These are phyloP conservation scores for Axinella damicornis DNA, from an alignment of 37 sponge, comb jelly and placozoan species.

Conservation along the genomic window DNA sequence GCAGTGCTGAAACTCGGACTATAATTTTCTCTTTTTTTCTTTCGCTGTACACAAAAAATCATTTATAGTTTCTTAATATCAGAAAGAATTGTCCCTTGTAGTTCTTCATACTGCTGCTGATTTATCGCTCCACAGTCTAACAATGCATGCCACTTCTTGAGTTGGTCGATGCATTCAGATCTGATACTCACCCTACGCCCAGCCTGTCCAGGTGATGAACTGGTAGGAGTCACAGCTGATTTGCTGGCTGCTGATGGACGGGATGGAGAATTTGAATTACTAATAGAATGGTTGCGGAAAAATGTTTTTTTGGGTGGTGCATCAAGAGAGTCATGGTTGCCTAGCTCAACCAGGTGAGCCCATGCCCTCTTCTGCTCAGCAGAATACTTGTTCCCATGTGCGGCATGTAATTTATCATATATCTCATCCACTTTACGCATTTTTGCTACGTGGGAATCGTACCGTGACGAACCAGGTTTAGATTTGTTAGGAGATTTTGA, in stretches of 20 bases:
- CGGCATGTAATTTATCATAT: neutral
- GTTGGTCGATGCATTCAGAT: neutral
- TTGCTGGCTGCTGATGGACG: too few species aligned
- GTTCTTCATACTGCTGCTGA: conserved; percentile 3
- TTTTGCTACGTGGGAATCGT: neutral
- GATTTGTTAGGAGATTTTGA: neutral
- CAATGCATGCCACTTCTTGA: neutral
- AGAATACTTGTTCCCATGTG: neutral
- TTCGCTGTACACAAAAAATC: neutral
- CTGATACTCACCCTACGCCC: neutral
- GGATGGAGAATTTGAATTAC: neutral
- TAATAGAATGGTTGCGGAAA: too few species aligned
- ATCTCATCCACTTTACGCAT: neutral
- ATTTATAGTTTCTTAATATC: conserved; percentile 6
- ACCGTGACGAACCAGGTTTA: neutral
- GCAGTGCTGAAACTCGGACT: too few species aligned
- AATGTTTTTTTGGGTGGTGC: neutral
- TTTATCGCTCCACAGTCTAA: neutral
- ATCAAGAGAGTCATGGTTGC: neutral
- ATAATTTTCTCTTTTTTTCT: too few species aligned
- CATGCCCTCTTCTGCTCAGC: neutral
- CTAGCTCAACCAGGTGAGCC: conserved; percentile 2
- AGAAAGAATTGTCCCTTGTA: neutral
- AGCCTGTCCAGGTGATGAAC: conserved; percentile 17
- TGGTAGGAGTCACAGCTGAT: neutral